Base-by-base conservation (phyloP, 2,888 invertebrate species). In the Xanthia icteritia region DNA sequence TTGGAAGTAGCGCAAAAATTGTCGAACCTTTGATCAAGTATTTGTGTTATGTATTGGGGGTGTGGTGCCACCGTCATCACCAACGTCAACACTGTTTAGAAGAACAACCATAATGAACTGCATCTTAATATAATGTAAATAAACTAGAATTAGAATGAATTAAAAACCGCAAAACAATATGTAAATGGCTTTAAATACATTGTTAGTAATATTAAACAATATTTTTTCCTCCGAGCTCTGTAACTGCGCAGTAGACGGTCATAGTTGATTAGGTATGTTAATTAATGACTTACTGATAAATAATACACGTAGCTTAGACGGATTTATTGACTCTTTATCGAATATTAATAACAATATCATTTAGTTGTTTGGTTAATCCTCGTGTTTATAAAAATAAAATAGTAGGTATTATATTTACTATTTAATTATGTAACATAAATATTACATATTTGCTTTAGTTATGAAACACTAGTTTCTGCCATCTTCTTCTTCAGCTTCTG, bases 201-300 rank as follows among this genome's bases (percentile, higher is more conserved):
- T 82, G 83, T 84, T 87, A 82, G 83, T 86, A 68, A 82, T 76
- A 72, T 83, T 79, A 66, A 83, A 81, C 64, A 73, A 48, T 84
- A 86, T 86, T 90, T 88, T 90, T 91, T 90, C 90, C 89, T 90
- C 79, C 66, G 84, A 79, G 74, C 61, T 65, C 65, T 76, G 11
- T 11, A 87, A 92, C 91, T 92, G 91, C 92, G 92, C 86, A 92
- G 89, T 90, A 77, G 78, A 77, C 82, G 70, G 75, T 80, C 73
- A 81, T 76, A 84, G 79, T 81, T 86, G 89, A 91, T 92, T 90
- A 90, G 83, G 77, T 89, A 90, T 89, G 87, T 89, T 91, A 91
- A 92, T 92, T 91, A 92, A 90, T 88, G 83, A 87, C 86, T 85
- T 84, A 84, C 74, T 81, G 89, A 91, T 90, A 89, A 87, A 88